Evolutionary conservation across 2,113 vertebrate species (phyloP), one percentile per base, ranked within the genome.

Genomic region (Vicugna pacos): DNA sequence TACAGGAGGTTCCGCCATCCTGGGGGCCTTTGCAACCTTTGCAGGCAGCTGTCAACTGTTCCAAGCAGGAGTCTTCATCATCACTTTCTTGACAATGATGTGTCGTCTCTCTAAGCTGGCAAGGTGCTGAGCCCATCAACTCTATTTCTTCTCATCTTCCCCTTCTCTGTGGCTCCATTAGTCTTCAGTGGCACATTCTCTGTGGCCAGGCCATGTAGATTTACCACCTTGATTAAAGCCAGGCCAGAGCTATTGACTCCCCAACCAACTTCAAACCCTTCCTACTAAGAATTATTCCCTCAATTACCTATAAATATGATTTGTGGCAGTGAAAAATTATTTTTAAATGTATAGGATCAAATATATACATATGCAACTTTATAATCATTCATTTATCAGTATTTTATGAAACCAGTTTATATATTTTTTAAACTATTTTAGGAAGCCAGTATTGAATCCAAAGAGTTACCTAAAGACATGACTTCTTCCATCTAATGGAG

Each of bases 1-100:
- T 56, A 30, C 4, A 54, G 89, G 82, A 77, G 32, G 35, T 30
- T 17, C 73, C 86, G 50, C 58, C 73, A 12, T 75, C 75, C 87
- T 32, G 15, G 22, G 62, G 69, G 65, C 38, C 89, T 94, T 22
- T 32, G 28, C 67, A 91, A 93, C 91, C 95, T 97, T 96, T 96
- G 26, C 81, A 67, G 72, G 76, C 85, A 92, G 38, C 89, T 52
- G 30, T 81, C 96, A 96, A n/a, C 76, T 8, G 11, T 60, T 91
- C 76, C 6, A 70, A 13, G 69, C 76, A 75, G 13, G 77, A 50
- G 48, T 93, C 76, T 94, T 77, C 85, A 46, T 65, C 46, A 17
- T 91, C 30, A 15, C 58, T 93, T 88, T 94, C 76, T 88, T 65
- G 84, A 67, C 76, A 83, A 35, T 91, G 95, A 84, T 96, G 56